phyloP scores from a whole-genome alignment of 2,113 vertebrate genomes.

The Chaetops frenatus region DNA sequence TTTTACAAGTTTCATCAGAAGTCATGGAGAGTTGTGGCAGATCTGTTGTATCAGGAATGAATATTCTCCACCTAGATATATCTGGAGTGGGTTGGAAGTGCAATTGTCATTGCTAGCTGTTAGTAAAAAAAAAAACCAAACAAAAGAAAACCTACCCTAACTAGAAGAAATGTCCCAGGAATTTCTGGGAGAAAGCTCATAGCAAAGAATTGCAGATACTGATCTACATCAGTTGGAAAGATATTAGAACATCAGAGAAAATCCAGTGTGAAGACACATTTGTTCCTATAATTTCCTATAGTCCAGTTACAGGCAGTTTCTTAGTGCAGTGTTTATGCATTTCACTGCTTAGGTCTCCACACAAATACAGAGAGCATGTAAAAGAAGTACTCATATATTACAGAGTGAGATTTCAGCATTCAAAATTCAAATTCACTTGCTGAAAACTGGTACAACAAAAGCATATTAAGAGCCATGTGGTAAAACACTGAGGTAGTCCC shows the following conservation, averaged over 20 bases:
- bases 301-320: not conserved
- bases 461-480: not conserved
- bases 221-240: not conserved
- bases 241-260: not conserved
- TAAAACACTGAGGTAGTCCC: not conserved
- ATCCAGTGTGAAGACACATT: accelerated
- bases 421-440: not conserved
- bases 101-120: not conserved
- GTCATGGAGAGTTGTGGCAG: not conserved
- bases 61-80: not conserved
- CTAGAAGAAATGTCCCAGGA: not conserved
- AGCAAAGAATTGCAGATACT: not conserved
- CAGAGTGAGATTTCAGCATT: not conserved
- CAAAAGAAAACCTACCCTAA: not conserved
- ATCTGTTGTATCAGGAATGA: not conserved
- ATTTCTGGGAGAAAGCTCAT: not conserved
- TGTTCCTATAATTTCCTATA: not conserved
- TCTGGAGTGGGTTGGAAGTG: accelerated
- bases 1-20: not conserved
- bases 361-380: accelerated
- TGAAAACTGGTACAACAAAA: not conserved
- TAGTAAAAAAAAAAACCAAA: not conserved
- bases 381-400: not conserved
- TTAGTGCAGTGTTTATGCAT: not conserved
- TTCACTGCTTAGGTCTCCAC: not conserved